phyloP scores from a whole-genome alignment of 2,113 vertebrate species.

The Megalops atlanticus region DNA sequence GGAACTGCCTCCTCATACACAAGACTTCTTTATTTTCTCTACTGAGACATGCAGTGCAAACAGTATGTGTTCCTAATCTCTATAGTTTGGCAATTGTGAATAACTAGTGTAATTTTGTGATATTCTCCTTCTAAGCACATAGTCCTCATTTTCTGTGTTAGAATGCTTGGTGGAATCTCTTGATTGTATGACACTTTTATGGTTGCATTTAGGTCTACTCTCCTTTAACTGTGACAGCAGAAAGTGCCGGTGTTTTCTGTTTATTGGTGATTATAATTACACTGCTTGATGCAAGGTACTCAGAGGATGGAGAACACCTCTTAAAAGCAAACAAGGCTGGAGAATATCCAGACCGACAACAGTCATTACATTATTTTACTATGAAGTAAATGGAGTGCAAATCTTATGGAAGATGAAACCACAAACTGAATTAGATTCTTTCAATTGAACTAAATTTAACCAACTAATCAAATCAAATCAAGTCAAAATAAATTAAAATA shows the following conservation, averaged over 20 bases:
- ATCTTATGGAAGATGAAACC: too few relatives aligned
- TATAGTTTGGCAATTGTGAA: conserved; percentile 32
- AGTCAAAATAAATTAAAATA: too few relatives aligned
- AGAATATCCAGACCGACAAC: too few relatives aligned
- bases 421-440: too few relatives aligned
- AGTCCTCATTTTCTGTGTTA: background rate
- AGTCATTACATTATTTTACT: too few relatives aligned
- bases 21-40: conserved; percentile 5
- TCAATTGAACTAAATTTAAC: too few relatives aligned
- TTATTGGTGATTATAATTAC: background rate
- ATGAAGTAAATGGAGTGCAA: too few relatives aligned
- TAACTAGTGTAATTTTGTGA: conserved; percentile 43
- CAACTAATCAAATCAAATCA: too few relatives aligned
- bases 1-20: conserved; percentile 16
- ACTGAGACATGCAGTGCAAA: background rate
- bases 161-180: conserved; percentile 10
- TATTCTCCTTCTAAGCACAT: conserved; percentile 12
- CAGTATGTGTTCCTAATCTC: background rate
- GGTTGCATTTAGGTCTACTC: background rate
- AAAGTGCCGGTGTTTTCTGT: background rate
- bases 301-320: background rate
- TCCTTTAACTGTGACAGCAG: background rate
- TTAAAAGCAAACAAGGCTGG: background rate
- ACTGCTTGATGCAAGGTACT: background rate
- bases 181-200: background rate